Evolutionary conservation across 2,888 invertebrate species (phyloP), one percentile per base, ranked within the genome.

Genomic region (Troides helena): DNA sequence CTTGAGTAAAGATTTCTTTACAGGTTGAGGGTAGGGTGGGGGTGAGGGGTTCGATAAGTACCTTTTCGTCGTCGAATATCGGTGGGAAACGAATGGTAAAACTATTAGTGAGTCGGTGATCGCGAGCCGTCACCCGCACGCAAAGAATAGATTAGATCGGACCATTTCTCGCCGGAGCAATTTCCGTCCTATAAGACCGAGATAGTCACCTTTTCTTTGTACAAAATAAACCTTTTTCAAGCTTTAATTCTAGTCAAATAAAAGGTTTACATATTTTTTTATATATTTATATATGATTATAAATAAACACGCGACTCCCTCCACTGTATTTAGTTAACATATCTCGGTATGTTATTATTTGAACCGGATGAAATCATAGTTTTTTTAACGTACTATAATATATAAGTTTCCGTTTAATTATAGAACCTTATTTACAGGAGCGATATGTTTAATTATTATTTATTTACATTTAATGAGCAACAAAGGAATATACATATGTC

Each of bases 111-210:
- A 62, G 67, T 46, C 89, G 89, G 89, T 89, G 89, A 87, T 85
- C 79, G 81, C 74, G 74, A 71, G 75, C 80, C 80, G 77, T 57
- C 58, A 68, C 46, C 79, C 79, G 81, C 91, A 92, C 91, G 91
- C 90, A 86, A 91, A 85, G 80, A 73, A 69, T 81, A 87, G 89
- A 90, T 90, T 90, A 89, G 81, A 90, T 90, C 88, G 84, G 77
- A 81, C 84, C 83, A 81, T 85, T 83, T 80, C 81, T 81, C 78
- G 83, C 70, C 25, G 72, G 83, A 81, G 87, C 88, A 89, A 90
- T 89, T 89, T 90, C 90, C 90, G 90, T 75, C 79, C 78, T 78
- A 83, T 84, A 84, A 78, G 76, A 73, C 81, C 79, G 81, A 46
- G 46, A 87, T 86, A 85, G 80, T 78, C 80, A 73, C 78, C 78